phyloP scores from a whole-genome alignment of 2,888 invertebrate genomes.

The Orgyia antiqua region DNA sequence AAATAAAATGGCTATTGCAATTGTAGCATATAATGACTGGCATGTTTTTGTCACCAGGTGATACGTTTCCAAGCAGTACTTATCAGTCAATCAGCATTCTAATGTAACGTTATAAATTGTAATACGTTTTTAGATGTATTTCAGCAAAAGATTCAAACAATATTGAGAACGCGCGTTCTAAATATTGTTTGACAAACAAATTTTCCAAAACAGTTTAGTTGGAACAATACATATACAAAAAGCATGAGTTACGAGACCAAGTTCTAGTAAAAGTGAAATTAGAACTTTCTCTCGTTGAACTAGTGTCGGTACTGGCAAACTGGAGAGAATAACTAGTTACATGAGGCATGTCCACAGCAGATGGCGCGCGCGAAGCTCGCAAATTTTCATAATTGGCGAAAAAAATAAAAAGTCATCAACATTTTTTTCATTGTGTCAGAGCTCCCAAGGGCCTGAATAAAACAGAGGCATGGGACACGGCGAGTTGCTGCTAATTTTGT shows the following conservation, averaged over 20 bases:
- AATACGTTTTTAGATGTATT: too few species aligned
- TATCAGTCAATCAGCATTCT: too few species aligned
- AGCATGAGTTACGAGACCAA: too few species aligned
- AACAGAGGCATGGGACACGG: slow-evolving; percentile 55
- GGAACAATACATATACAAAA: too few species aligned
- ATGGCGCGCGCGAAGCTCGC: slow-evolving; percentile 49
- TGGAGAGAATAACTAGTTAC: slow-evolving; percentile 32
- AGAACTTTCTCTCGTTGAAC: slow-evolving; percentile 43
- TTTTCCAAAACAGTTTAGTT: too few species aligned
- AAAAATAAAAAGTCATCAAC: slow-evolving; percentile 56
- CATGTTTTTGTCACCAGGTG: too few species aligned
- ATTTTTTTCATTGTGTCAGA: slow-evolving; percentile 63
- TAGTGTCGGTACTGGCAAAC: slow-evolving; percentile 23
- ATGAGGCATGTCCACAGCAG: slow-evolving; percentile 38
- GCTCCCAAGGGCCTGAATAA: slow-evolving; percentile 66
- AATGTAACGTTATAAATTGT: too few species aligned
- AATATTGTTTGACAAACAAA: too few species aligned
- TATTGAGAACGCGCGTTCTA: too few species aligned
- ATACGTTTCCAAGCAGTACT: too few species aligned
- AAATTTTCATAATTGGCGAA: slow-evolving; percentile 60
- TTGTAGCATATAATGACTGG: too few species aligned
- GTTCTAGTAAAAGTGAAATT: slow-evolving; percentile 48
- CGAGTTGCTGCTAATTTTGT: slow-evolving; percentile 58
- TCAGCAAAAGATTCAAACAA: too few species aligned
- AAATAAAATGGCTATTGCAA: slow-evolving; percentile 22